A percentile compares a stretch with the other conserved stretches of the same genome.
Evolutionary conservation across 2,113 vertebrate genomes (phyloP).

Genomic region (Hyaena hyaena): DNA sequence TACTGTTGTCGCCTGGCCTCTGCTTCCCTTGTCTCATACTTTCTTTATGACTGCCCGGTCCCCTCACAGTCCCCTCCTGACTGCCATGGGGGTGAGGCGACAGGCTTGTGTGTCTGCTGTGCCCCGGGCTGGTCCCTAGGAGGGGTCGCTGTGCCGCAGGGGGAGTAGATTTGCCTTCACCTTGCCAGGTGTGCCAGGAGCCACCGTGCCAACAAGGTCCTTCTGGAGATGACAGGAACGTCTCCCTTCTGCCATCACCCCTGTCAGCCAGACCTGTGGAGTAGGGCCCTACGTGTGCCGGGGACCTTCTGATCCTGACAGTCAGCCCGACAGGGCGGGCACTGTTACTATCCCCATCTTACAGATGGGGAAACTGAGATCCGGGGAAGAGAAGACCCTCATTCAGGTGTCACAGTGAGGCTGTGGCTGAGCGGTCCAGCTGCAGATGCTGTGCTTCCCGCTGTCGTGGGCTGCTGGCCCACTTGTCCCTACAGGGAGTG

Average conservation of each 20-base stretch:
- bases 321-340: fast-evolving
- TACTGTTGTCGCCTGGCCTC: fast-evolving
- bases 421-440: neutral
- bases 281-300: neutral
- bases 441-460: neutral
- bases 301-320: neutral
- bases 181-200: neutral
- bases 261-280: neutral
- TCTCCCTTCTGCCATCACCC: neutral
- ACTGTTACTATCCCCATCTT: neutral
- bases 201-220: neutral
- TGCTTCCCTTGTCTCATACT: neutral
- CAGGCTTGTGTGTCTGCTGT: neutral
- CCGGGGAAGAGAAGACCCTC: neutral
- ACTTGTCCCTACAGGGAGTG: neutral
- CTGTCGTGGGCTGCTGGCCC: fast-evolving
- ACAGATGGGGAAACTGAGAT: neutral
- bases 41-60: neutral
- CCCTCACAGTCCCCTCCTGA: neutral
- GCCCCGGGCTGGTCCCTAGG: neutral
- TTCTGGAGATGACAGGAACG: neutral
- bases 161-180: neutral
- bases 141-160: neutral
- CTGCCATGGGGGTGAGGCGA: neutral
- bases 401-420: neutral